Evolutionary conservation across 1,140 invertebrate species (phyloP).

Genomic region (Brachionus rubens): DNA sequence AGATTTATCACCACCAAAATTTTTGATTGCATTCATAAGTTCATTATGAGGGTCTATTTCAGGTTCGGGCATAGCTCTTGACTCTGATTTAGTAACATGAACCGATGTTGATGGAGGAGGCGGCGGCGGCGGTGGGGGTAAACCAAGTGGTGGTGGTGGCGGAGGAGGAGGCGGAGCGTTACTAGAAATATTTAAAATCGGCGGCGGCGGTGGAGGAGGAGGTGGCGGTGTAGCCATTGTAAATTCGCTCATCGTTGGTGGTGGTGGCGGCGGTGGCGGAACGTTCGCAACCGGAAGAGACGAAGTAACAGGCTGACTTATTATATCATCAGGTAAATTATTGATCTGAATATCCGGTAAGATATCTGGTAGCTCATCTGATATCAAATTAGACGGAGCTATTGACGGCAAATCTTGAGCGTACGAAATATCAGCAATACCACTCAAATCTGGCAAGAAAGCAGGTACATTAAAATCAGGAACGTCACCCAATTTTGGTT

Average conservation of each 20-base stretch:
- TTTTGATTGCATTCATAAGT: constrained; percentile 13
- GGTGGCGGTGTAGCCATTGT: constrained; percentile 16
- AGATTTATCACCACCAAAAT: constrained; percentile 27
- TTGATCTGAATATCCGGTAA: background rate
- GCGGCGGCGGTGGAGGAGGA: background rate
- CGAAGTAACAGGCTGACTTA: background rate
- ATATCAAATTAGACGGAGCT: constrained; percentile 38
- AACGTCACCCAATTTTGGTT: constrained; percentile 39
- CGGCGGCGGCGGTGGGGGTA: background rate
- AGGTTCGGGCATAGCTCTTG: background rate
- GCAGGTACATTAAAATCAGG: constrained; percentile 45
- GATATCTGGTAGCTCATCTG: constrained; percentile 36
- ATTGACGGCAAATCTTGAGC: constrained; percentile 39
- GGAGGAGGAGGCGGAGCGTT: constrained; percentile 11
- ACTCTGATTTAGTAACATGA: background rate
- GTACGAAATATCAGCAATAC: constrained; percentile 42
- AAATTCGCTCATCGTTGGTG: background rate
- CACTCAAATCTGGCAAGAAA: constrained; percentile 37
- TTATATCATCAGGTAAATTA: constrained; percentile 3
- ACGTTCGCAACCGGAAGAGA: background rate
- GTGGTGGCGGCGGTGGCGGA: constrained; percentile 30
- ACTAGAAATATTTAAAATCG: background rate
- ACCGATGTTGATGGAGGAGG: background rate
- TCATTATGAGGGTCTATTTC: background rate
- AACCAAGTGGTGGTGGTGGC: constrained; percentile 6